Percentiles rank a stretch among this genome's conserved stretches.
These are phyloP conservation scores for Macrosoma leucophasiata DNA, from an alignment of 2,888 invertebrate species.

Conservation along the genomic window DNA sequence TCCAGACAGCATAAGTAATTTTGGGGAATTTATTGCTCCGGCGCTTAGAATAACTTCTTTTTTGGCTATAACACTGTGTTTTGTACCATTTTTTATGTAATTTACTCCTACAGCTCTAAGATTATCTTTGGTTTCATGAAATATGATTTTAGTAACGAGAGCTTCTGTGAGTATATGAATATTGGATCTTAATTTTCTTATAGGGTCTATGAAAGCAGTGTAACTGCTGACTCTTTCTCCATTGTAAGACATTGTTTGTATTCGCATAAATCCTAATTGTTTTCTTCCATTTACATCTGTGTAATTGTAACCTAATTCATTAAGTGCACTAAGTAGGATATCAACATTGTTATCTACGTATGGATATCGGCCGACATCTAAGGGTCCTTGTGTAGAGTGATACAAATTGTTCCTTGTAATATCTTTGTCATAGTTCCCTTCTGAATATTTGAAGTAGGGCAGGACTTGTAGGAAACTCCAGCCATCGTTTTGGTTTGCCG, in stretches of 20 bases:
- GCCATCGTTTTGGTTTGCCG: constrained; percentile 56
- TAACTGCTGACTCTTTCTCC: constrained; percentile 66
- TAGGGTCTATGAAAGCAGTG: constrained; percentile 62
- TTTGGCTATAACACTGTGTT: constrained; percentile 35
- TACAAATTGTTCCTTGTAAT: constrained; percentile 58
- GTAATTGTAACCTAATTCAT: constrained; percentile 63
- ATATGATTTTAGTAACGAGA: constrained; percentile 54
- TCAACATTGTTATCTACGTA: constrained; percentile 65
- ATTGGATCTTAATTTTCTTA: constrained; percentile 53
- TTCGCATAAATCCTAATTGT: constrained; percentile 63
- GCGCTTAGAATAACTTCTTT: constrained; percentile 63
- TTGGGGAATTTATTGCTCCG: constrained; percentile 63
- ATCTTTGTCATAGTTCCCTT: constrained; percentile 67
- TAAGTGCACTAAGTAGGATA: constrained; percentile 55
- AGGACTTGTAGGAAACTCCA: constrained; percentile 59
- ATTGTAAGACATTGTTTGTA: constrained; percentile 62
- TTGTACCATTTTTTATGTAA: constrained; percentile 63
- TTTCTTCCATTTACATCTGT: constrained; percentile 63
- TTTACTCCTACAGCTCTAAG: constrained; percentile 47
- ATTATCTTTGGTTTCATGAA: constrained; percentile 39
- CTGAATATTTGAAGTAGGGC: constrained; percentile 66
- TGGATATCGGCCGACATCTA: constrained; percentile 62
- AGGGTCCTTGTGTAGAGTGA: constrained; percentile 62
- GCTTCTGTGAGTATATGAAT: constrained; percentile 55
- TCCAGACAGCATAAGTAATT: constrained; percentile 64